Evolutionary conservation across 2,113 vertebrate genomes (phyloP).

Genomic region (Pionites leucogaster): DNA sequence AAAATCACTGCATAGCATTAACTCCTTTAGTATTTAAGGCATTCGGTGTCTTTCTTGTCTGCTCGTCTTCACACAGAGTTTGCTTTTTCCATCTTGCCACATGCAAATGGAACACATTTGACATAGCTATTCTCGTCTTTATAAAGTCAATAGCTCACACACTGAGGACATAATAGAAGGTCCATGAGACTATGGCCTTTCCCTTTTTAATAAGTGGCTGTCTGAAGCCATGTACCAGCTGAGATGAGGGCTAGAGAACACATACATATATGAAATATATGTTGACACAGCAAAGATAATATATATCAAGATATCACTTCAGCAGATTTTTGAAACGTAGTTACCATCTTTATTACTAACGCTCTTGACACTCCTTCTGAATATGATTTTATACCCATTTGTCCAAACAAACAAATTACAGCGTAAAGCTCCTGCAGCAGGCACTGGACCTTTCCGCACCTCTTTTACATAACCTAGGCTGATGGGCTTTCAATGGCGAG

Average conservation of each 20-base stretch:
- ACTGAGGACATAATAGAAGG: background rate
- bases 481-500: background rate
- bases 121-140: background rate
- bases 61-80: background rate
- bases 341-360: background rate
- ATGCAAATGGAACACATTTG: constrained; percentile 17
- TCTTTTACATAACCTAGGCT: background rate
- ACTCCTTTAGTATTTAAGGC: constrained; percentile 51
- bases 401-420: background rate
- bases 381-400: background rate
- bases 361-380: background rate
- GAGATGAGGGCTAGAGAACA: background rate
- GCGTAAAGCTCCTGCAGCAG: background rate
- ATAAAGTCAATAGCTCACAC: background rate
- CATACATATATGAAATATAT: background rate
- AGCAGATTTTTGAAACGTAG: background rate
- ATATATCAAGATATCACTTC: background rate
- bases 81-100: constrained; percentile 22
- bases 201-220: background rate
- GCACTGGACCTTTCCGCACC: background rate
- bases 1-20: constrained; percentile 68
- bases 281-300: background rate
- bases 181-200: background rate
- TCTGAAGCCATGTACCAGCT: background rate
- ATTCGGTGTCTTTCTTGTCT: constrained; percentile 32